These are phyloP conservation scores for Condylostylus longicornis DNA, from an alignment of 1,140 invertebrate genomes.

Conservation along the genomic window DNA sequence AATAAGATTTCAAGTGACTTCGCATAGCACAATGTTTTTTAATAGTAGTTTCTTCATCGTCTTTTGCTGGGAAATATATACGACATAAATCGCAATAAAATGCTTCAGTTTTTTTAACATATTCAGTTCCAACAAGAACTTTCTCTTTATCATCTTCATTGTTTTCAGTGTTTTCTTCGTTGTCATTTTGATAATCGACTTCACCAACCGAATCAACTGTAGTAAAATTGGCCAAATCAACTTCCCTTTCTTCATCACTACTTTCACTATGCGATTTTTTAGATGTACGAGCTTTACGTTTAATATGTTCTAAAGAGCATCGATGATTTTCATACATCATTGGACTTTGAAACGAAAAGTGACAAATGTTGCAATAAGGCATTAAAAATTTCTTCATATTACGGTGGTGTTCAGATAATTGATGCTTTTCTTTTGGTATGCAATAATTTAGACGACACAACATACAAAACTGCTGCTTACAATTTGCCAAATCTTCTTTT, in stretches of 20 bases:
- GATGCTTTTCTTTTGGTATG: slow-evolving; percentile 56
- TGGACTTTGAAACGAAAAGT: slow-evolving; percentile 56
- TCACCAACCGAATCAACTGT: slow-evolving; percentile 71
- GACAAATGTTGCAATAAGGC: slow-evolving; percentile 49
- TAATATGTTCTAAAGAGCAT: slow-evolving; percentile 61
- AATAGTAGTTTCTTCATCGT: slow-evolving; percentile 44
- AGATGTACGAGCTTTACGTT: slow-evolving; percentile 41
- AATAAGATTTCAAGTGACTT: slow-evolving; percentile 52
- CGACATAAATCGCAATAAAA: slow-evolving; percentile 59
- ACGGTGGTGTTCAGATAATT: slow-evolving; percentile 56
- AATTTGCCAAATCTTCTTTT: slow-evolving; percentile 42
- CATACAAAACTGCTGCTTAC: slow-evolving; percentile 50
- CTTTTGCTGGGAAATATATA: slow-evolving; percentile 47
- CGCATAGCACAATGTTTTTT: slow-evolving; percentile 53
- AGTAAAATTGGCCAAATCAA: slow-evolving; percentile 68
- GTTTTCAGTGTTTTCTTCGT: slow-evolving; percentile 23
- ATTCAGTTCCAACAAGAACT: slow-evolving; percentile 59
- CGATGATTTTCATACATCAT: slow-evolving; percentile 69
- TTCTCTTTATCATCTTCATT: slow-evolving; percentile 52
- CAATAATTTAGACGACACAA: slow-evolving; percentile 68
- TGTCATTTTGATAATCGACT: slow-evolving; percentile 47
- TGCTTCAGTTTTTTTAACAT: slow-evolving; percentile 56
- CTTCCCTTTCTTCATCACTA: slow-evolving; percentile 55
- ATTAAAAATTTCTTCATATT: slow-evolving; percentile 69
- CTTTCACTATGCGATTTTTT: slow-evolving; percentile 34